Evolutionary conservation across 2,113 vertebrate genomes (phyloP), one percentile per base, ranked within the genome.

Genomic region (Protobothrops mucrosquamatus): DNA sequence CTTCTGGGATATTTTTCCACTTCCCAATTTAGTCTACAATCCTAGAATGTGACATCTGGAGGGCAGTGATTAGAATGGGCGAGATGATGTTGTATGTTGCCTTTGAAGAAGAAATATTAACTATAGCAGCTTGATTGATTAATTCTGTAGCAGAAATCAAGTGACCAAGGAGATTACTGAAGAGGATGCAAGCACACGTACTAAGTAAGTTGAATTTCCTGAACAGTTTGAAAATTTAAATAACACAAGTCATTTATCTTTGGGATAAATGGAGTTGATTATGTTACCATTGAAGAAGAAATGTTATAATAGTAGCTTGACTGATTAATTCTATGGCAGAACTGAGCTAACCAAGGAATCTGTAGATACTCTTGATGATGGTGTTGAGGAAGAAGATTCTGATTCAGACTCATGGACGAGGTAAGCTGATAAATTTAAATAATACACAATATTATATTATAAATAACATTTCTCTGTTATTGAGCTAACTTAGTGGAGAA

Each of bases 361-460:
- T 64, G 96, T 96, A 89, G 96, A 98, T 61, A 95, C 97, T 94
- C 98, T 99, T 92, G 99, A 99, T 95, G 98, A 99, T 96, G 99
- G 98, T 26, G 92, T 97, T 91, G 52, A 64, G 34, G 96, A 98
- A 57, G 97, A 98, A 14, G 94, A 24, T 39, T 64, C 92, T 20
- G 94, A 97, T 51, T 97, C 97, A 6, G 96, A 98, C 96, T 98
- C 96, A 0, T 96, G 97, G 95, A 97, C 95, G 93, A 94, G 97
- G 98, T 99, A 97, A 98, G 98, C 55, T 34, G 23, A 55, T n/a
- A 54, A 90, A 90, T 54, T 6, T 39, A 64, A 93, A 11, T n/a
- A 18, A 43, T 91, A 54, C 48, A 10, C n/a, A 81, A 89, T 52
- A 39, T 91, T 0, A 11, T 92, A 74, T 74, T 81, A 81, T 81